Evolutionary conservation across 2,888 invertebrate species (phyloP), one percentile per base, ranked within the genome.

Genomic region (Synergus laeviventris): DNA sequence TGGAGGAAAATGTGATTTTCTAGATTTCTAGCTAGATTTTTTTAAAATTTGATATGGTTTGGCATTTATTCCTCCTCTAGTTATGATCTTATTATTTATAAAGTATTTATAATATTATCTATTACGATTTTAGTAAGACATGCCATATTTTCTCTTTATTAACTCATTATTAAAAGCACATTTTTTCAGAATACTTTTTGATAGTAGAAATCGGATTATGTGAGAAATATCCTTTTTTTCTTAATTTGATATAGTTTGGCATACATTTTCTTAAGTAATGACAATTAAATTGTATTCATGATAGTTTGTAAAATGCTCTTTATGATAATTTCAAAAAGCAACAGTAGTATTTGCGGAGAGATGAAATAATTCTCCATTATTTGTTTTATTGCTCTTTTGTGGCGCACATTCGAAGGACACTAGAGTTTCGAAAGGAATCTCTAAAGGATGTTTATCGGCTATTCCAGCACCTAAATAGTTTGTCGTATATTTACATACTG

Each of bases 401-500:
- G 18, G 49, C 18, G 16, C 18, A 24, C 21, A 59, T 24, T 14
- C 24, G 24, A 24, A 1, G 21, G 42, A 64, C 11, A 12, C 21
- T 18, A 12, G 7, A 42, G 21, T 64, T 64, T 42, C 21, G 21
- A 18, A 12, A 42, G 14, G 64, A 42, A 64, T 24, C 21, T 64
- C 2, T 21, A 8, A 42, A 64, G 42, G 21, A 14, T 21, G 18
- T 64, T 39, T 64, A 24, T 39, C 42, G 21, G 21, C 64, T 21
- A 64, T 64, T 64, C 14, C 42, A 64, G 18, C 14, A 42, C 42
- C 42, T 64, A 64, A 64, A 64, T 64, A 42, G 39, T 64, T 42
- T 31, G 45, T 70, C 66, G 45, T 45, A 24, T 70, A 49, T 70
- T 45, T 70, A 70, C 49, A 49, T 70, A 49, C 70, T 36, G 38